Evolutionary conservation across 2,113 vertebrate genomes (phyloP), one percentile per base, ranked within the genome.

Genomic region (Microtus oregoni): DNA sequence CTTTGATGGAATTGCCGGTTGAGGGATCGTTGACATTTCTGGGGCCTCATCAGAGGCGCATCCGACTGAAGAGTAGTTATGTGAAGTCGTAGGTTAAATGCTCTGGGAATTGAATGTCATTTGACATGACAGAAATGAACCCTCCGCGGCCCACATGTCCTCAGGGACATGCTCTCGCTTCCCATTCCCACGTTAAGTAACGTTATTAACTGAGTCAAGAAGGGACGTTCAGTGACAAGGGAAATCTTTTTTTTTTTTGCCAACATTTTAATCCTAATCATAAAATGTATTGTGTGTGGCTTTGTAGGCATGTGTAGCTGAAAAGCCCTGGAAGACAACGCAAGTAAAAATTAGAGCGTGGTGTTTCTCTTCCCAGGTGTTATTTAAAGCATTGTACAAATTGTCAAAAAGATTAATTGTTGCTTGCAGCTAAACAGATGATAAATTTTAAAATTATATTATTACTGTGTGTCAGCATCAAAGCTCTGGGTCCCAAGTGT

Each of bases 401-500:
- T 98, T 98, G 97, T 98, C 98, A 98, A 81, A 98, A 98, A 98
- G 98, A 98, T 98, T 98, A 98, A 98, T 98, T 98, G 98, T 98
- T 97, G 97, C 98, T 98, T 97, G 96, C 97, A 98, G 98, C 98
- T 98, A 98, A 98, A 98, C 98, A 98, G 98, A 99, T 98, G 98
- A 98, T 98, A 98, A 98, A 98, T 98, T 98, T 98, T 68, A 98
- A 98, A 98, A 98, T 98, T 65, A 98, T 98, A 98, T 98, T 98
- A 98, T 98, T 98, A 98, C 98, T 98, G 96, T 97, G 97, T 98
- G 98, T 98, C 97, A 97, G 97, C 97, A 97, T 98, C 98, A 98
- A 98, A 98, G 98, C 98, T 98, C 97, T 8, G 65, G 98, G 98
- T 98, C 98, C 98, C 98, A 98, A 98, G 97, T 98, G 98, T 98